Conservation (phyloP, 2,797 vertebrate species). For the Micropoecilia bifurca region DNA sequence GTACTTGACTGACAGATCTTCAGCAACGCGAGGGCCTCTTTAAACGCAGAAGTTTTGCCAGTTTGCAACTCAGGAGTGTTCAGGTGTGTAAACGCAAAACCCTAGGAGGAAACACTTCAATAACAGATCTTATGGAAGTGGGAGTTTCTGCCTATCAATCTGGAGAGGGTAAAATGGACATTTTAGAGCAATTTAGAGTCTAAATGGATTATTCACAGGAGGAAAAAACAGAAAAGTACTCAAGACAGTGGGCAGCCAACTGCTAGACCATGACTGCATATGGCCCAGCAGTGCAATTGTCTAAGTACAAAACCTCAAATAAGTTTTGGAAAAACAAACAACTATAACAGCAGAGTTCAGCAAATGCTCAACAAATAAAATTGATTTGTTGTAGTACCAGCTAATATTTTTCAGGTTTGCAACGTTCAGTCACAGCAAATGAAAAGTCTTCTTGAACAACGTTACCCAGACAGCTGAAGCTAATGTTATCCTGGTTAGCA, state of each 20-base stretch:
- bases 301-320: not conserved
- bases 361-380: not conserved
- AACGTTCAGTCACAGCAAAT: not conserved
- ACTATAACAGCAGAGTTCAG: not conserved
- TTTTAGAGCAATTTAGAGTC: not conserved
- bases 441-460: not conserved
- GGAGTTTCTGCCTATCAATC: not conserved
- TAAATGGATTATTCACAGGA: not conserved
- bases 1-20: constrained; percentile 4
- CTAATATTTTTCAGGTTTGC: not conserved
- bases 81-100: not conserved
- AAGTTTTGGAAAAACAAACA: not conserved
- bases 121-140: not conserved
- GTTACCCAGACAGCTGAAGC: not conserved
- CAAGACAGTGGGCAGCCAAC: not conserved
- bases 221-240: not conserved
- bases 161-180: not conserved
- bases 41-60: not conserved
- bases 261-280: not conserved
- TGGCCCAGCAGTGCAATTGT: not conserved
- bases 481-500: not conserved
- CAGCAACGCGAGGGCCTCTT: not conserved
- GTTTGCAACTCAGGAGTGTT: not conserved
- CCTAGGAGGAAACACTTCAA: not conserved
- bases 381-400: not conserved